These are phyloP conservation scores for Allolobophora icterica DNA, from an alignment of 2,888 invertebrate species.

Conservation along the genomic window DNA sequence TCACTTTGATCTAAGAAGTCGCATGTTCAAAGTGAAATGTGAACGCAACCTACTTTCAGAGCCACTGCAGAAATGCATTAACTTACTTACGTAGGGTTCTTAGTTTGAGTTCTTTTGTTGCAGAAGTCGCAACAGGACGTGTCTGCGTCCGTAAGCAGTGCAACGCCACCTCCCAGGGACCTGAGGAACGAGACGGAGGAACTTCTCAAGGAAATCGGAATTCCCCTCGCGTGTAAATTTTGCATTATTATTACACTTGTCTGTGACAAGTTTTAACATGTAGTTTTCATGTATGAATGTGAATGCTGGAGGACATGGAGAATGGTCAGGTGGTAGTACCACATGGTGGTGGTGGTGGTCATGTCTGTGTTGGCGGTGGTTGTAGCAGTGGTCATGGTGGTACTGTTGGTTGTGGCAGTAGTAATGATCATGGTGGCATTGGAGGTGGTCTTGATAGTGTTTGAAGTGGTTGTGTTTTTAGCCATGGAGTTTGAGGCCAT, in stretches of 20 bases:
- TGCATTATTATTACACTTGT: no score
- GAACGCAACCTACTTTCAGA: neutral
- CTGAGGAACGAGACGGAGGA: conserved; percentile 57
- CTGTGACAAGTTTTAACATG: no score
- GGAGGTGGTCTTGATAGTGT: no score
- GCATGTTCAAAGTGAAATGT: no score
- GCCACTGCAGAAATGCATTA: neutral
- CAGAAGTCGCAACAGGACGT: neutral
- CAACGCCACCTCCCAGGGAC: conserved; percentile 35
- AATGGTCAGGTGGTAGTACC: no score
- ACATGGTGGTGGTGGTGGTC: no score
- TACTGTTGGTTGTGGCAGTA: no score
- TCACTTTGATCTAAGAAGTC: no score
- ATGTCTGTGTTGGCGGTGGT: no score
- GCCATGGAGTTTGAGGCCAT: neutral
- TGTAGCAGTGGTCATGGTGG: no score
- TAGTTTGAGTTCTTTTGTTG: neutral
- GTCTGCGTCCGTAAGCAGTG: neutral
- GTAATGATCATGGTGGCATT: neutral
- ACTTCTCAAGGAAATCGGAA: conserved; percentile 59
- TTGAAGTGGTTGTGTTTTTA: no score
- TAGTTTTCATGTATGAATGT: neutral
- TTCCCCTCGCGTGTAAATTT: conserved; percentile 54
- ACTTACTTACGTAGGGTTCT: neutral
- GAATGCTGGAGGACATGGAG: no score